phyloP scores from a whole-genome alignment of 2,797 vertebrate species.

The Paguma larvata region DNA sequence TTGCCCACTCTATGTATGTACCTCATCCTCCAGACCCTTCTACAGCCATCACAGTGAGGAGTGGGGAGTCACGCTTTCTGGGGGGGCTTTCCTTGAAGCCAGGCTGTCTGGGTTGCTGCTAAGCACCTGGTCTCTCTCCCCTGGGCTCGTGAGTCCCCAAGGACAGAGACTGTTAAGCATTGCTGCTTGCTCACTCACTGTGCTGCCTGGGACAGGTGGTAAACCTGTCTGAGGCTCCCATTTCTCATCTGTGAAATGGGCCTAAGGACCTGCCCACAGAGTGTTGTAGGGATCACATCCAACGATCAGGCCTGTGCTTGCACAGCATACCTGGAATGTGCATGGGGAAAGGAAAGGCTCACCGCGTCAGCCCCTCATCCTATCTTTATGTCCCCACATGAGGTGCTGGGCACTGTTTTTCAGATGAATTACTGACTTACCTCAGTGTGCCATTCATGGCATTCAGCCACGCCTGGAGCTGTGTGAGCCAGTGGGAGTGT shows the following conservation, averaged over 20 bases:
- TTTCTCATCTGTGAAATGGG: not conserved
- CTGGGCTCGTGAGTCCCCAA: not conserved
- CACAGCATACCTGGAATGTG: not conserved
- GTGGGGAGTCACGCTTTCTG: not conserved
- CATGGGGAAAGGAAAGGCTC: not conserved
- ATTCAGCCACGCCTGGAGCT: not conserved
- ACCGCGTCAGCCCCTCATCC: rapidly evolving
- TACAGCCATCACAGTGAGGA: rapidly evolving
- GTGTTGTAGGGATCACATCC: not conserved
- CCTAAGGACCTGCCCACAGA: not conserved
- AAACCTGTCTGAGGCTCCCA: not conserved
- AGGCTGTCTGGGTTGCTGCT: not conserved
- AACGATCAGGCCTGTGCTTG: not conserved
- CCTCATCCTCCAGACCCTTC: not conserved
- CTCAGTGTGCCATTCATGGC: not conserved
- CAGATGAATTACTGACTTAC: not conserved
- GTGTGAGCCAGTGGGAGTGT: too few species aligned
- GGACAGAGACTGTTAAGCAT: rapidly evolving
- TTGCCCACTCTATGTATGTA: rapidly evolving
- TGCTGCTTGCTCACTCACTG: not conserved
- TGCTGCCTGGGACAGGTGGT: not conserved
- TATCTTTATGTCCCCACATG: not conserved
- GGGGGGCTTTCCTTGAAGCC: not conserved
- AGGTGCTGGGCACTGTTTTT: not conserved
- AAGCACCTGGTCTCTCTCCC: not conserved